Base-by-base conservation (phyloP, 1,140 invertebrate species). In the Drosophila mayri region DNA sequence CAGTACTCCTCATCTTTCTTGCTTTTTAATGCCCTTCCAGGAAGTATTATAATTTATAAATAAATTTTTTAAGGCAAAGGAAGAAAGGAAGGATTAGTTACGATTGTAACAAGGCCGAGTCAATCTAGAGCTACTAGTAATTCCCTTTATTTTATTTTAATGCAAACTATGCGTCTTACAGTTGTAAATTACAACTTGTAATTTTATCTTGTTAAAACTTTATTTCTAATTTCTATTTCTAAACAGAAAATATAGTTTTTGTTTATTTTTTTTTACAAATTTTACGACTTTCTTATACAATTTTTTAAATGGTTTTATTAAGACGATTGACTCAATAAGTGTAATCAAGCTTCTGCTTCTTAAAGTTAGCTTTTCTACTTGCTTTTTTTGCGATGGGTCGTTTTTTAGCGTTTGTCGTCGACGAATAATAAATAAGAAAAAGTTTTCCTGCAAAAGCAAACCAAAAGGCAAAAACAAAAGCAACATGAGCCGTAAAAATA, bases 351-450 rank as follows among this genome's bases (percentile, higher is more conserved):
- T 22, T 37, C 9, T 8, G 12, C 11, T 37, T 37, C 4, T 37
- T 3, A 10, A 35, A 54, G 8, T 5, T 3, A 3, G 4, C 8
- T 54, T 37, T 20, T 14, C 22, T 20, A 22, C 52, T 38, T 54
- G 35, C 22, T 38, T 61, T 59, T 18, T 65, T 46, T 75, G 49
- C 58, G 63, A 58, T 68, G 61, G 76, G 52, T 90, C 71, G 70
- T 91, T 88, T 88, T 87, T 87, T 80, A 88, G 79, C 76, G 84
- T 80, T 88, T 88, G 76, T 80, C 58, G 81, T 81, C 79, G 82
- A 90, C 82, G 82, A 90, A 90, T 90, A 90, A 90, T 91, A 90
- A 90, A 90, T 90, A 90, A 90, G 86, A 90, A 90, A 90, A 90
- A 91, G 87, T 90, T 87, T 91, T 90, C 74, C 87, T 91, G 87